Evolutionary conservation across 2,113 vertebrate genomes (phyloP), one percentile per base, ranked within the genome.

Genomic region (Lonchura striata): DNA sequence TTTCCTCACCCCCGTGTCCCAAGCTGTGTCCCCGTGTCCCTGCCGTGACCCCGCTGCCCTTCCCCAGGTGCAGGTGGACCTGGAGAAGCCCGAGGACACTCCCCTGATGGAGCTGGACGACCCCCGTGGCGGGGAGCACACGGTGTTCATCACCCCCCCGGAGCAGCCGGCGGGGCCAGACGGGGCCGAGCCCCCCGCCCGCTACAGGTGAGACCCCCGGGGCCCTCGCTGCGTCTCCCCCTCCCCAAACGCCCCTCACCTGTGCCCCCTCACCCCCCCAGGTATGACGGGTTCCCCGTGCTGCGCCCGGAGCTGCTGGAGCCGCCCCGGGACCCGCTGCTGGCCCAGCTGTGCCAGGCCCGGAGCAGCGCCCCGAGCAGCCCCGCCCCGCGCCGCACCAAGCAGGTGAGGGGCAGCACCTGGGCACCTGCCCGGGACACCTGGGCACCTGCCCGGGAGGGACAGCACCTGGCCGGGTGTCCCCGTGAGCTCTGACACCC

Each of bases 121-220:
- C 81, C 97, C 97, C 7, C 98, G 98, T 7, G 97, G 99, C 2
- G 99, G 98, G 3, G 99, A 99, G 33, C 99, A 99, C 97, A 99
- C 99, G 0, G 99, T 99, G 46, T 99, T 99, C 77, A 99, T 99
- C 96, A 99, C 99, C 75, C 99, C 99, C 6, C 99, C 99, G 0
- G 99, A 99, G 85, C 98, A 99, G 24, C 99, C 99, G 0, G 97
- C 97, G 4, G 98, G 97, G 6, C 86, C 98, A 0, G 98, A 99
- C 2, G 98, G 98, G 8, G 79, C 97, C 0, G 99, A 99, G 54
- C 96, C 97, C 19, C 96, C 97, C 1, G 98, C 98, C 1, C 97
- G 86, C 11, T 99, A 99, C 98, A 98, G 98, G 99, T 99, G 88
- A 95, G 97, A 14, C 7, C 20, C 47, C 35, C 7, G 9, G 19